Base-by-base conservation (phyloP, 30 jellyfish, hydroid and myxozoan genomes). In the Cassiopea xamachana region DNA sequence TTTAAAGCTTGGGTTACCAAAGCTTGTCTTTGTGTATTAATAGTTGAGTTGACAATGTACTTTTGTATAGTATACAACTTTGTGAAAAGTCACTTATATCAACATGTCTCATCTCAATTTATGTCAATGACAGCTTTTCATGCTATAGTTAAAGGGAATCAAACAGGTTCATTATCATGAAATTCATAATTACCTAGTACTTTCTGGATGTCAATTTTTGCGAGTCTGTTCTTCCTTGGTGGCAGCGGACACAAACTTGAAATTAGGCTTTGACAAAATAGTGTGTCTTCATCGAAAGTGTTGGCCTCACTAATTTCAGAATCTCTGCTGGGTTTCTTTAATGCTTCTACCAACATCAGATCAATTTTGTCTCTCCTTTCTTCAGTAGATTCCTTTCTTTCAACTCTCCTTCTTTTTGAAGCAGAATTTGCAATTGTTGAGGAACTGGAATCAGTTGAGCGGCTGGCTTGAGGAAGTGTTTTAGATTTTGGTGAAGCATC, bases 171-270 rank as follows among this genome's bases (percentile, higher is more conserved):
- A 14, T 80, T 46, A 48, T 9, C 86, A 15, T 60, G 87, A 80
- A 80, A 80, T 46, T 80, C 89, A 46, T 80, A 46, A 45, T 80
- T 80, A 18, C 47, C 5, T 3, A 80, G 89, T 27, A 80, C 48
- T 60, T 47, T 79, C 39, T 80, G 89, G 10, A 80, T 80, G 9
- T 80, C 89, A 14, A 80, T 80, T 58, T 60, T 80, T n/a, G 89
- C 89, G 7, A 80, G 83, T 46, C 89, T 80, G 83, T 80, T 80
- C 43, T 60, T 43, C 14, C 46, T 18, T 80, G 89, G 89, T n/a
- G 68, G 51, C 84, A 80, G 43, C 10, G 47, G 50, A 79, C 83
- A 7, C 61, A 80, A 60, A n/a, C 50, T n/a, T 19, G 44, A 15
- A 18, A 80, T 78, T 9, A 80, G 47, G 55, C 89, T 80, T 48